Evolutionary conservation across 2,888 invertebrate species (phyloP).

Genomic region (Chalcis sispes): DNA sequence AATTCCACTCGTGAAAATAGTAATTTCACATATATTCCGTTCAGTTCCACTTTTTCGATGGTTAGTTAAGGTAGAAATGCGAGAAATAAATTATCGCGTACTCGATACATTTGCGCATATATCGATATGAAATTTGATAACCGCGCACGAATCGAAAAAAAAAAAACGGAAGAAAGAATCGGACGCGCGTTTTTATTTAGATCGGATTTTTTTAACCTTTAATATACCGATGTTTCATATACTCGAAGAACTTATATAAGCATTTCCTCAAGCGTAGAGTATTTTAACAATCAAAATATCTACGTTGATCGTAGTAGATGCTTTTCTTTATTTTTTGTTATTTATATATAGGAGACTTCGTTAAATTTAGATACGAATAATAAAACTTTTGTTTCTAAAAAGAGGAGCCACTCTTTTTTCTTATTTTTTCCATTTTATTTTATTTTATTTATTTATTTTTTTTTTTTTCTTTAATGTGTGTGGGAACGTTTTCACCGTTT

Average conservation of each 20-base stretch:
- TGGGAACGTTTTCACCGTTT: background rate
- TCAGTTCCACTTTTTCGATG: background rate
- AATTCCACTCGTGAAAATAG: too few relatives aligned
- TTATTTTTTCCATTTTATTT: background rate
- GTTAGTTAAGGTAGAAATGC: slow-evolving; percentile 40
- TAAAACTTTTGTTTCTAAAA: slow-evolving; percentile 29
- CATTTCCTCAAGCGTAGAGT: background rate
- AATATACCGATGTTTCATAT: slow-evolving; percentile 40
- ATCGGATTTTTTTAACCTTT: slow-evolving; percentile 21
- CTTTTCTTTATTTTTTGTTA: slow-evolving; percentile 17
- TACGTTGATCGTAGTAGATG: too few relatives aligned
- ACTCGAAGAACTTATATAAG: background rate
- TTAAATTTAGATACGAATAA: slow-evolving; percentile 18
- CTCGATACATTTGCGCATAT: background rate
- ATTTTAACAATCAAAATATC: slow-evolving; percentile 9
- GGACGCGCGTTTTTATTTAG: slow-evolving; percentile 18
- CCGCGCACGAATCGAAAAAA: background rate
- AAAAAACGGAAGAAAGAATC: background rate
- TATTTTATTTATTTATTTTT: background rate
- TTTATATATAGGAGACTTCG: slow-evolving; percentile 16
- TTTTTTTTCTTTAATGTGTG: background rate
- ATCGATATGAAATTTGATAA: slow-evolving; percentile 22
- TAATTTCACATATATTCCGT: background rate
- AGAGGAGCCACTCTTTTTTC: slow-evolving; percentile 10
- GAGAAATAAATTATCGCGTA: slow-evolving; percentile 35